Evolutionary conservation across 1,140 invertebrate genomes (phyloP).

Genomic region (Vanessa tameamea): DNA sequence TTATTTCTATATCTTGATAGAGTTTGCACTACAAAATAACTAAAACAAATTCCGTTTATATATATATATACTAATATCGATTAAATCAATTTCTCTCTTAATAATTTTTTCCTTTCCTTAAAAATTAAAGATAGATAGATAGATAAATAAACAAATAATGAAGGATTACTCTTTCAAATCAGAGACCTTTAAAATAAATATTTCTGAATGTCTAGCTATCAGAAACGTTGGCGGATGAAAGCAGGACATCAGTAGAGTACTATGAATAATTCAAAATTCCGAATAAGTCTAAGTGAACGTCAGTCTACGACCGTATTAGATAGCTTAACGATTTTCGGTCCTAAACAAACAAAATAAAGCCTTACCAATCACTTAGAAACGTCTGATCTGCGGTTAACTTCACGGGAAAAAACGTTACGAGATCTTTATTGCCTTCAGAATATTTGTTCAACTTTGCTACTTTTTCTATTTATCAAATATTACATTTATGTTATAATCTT

Average conservation of each 20-base stretch:
- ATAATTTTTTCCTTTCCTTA: too few relatives aligned
- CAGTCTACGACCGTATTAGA: background rate
- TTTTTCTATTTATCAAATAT: background rate
- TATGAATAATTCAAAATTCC: background rate
- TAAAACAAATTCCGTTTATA: too few relatives aligned
- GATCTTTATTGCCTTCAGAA: background rate
- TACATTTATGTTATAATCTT: background rate
- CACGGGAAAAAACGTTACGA: background rate
- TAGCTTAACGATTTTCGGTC: background rate
- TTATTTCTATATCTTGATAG: too few relatives aligned
- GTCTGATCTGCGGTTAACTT: slow-evolving; percentile 4
- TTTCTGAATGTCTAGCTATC: too few relatives aligned
- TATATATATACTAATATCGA: too few relatives aligned
- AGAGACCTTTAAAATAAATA: too few relatives aligned
- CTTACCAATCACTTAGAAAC: background rate
- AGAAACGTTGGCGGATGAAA: background rate
- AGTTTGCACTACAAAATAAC: too few relatives aligned
- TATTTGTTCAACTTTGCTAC: background rate
- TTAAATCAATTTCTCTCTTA: too few relatives aligned
- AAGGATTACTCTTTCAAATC: too few relatives aligned
- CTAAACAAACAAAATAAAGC: background rate
- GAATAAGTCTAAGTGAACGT: background rate
- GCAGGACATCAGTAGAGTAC: background rate
- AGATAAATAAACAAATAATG: too few relatives aligned
- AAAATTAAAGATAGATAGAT: too few relatives aligned